Evolutionary conservation across 2,113 vertebrate genomes (phyloP).

Genomic region (Silurus asotus): DNA sequence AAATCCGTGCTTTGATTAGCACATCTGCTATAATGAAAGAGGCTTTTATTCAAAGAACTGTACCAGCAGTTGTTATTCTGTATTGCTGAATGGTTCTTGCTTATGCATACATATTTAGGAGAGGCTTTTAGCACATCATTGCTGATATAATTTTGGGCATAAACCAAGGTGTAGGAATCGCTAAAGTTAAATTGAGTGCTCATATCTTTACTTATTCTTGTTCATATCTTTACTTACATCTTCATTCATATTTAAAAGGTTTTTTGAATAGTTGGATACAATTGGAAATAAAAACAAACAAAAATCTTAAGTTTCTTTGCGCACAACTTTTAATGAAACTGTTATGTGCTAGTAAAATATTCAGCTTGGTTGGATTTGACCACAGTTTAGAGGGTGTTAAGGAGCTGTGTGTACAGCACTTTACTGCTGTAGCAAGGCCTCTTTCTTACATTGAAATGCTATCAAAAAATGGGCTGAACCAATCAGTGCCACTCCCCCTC

Average conservation of each 20-base stretch:
- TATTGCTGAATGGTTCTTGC: neutral
- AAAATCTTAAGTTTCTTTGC: neutral
- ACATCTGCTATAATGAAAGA: slow-evolving; percentile 5
- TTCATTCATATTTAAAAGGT: neutral
- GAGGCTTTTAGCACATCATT: neutral
- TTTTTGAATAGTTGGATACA: neutral
- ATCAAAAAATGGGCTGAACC: slow-evolving; percentile 58
- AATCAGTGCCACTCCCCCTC: slow-evolving; percentile 46
- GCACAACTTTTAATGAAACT: slow-evolving; percentile 12
- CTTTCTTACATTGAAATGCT: slow-evolving; percentile 69
- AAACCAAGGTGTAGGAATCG: neutral
- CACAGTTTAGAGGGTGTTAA: slow-evolving; percentile 1
- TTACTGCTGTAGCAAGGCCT: slow-evolving; percentile 60
- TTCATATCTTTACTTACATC: neutral
- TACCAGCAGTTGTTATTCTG: neutral
- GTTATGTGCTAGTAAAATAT: slow-evolving; percentile 16
- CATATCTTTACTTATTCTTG: neutral
- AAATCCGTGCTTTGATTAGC: slow-evolving; percentile 13
- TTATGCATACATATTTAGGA: neutral
- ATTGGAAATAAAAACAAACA: neutral
- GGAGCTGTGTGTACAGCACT: slow-evolving; percentile 62
- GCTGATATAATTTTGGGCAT: neutral
- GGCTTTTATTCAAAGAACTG: neutral
- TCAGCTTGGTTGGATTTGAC: neutral
- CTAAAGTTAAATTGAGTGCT: neutral